Base-by-base conservation (phyloP, 2,888 invertebrate species). In the Hirtodrosophila duncani region DNA sequence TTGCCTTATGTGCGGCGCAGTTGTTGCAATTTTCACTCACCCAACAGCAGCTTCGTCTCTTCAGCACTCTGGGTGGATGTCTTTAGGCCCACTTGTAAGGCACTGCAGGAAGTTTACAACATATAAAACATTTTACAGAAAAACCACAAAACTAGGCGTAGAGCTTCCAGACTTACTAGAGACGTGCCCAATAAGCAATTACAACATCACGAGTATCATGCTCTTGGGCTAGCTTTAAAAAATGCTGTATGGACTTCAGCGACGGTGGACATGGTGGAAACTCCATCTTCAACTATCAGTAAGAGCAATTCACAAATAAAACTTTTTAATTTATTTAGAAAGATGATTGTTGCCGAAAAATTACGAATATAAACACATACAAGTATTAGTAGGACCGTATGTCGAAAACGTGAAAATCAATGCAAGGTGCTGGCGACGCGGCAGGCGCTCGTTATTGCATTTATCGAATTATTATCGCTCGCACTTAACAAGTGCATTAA, bases 121-220 rank as follows among this genome's bases (percentile, higher is more conserved):
- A 33, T 3, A 4, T 21, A 0, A 17, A 10, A 23, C 3, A 21
- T 17, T 33, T 43, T 14, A 36, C 1, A 4, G 13, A 17, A 37
- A 36, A 23, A 29, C 3, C 5, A 18, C n/a, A 27, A 16, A 21
- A 2, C 20, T 11, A n/a, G n/a, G n/a, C n/a, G n/a, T n/a, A n/a
- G n/a, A n/a, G n/a, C n/a, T n/a, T n/a, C n/a, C n/a, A 24, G 1
- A 51, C 74, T 65, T 41, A 75, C 75, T 96, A 95, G 43, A 98
- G 90, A 16, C 98, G 91, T 85, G 95, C 92, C 95, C 98, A 99
- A 87, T 98, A 99, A 34, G 95, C 92, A 29, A 99, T 91, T 21
- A 96, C 92, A 23, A 94, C 90, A 88, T 99, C 98, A 70, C 98
- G 89, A 21, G 90, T 88, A 81, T 98, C 97, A 88, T 98, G 97